Conservation (phyloP, 1,140 invertebrate species). For the Drosophila fuyamai region DNA sequence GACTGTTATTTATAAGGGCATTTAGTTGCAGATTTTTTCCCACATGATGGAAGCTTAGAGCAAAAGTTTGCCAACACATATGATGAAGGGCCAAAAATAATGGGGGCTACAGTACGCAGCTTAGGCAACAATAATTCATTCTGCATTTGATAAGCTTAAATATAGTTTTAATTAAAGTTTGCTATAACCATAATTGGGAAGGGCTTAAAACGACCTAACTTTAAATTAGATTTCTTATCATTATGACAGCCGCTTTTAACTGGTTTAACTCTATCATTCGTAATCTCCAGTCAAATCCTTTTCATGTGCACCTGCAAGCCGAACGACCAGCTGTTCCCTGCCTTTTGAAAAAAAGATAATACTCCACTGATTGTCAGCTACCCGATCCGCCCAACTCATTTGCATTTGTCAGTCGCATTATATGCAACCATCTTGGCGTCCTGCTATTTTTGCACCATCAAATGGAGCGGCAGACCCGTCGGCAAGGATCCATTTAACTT, state of each 20-base stretch:
- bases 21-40: conserved; percentile 72
- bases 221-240: conserved; percentile 34
- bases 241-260: neutral
- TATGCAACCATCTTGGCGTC: neutral
- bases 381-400: conserved; percentile 22
- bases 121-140: conserved; percentile 1
- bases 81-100: conserved; percentile 9
- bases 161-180: conserved; percentile 29
- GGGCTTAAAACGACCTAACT: conserved; percentile 1
- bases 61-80: conserved; percentile 21
- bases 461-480: conserved; percentile 40
- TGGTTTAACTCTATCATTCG: neutral
- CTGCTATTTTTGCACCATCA: conserved; percentile 15
- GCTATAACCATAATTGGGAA: neutral
- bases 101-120: neutral
- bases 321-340: conserved; percentile 3
- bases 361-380: conserved; percentile 38
- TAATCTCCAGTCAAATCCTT: conserved; percentile 9
- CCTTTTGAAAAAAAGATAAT: conserved; percentile 33
- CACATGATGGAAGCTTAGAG: conserved; percentile 17
- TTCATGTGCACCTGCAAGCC: neutral
- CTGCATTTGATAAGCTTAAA: conserved; percentile 21
- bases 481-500: conserved; percentile 58
- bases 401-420: conserved; percentile 43
- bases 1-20: conserved; percentile 72